Base-by-base conservation (phyloP, 2,797 vertebrate genomes). In the Notoglanidium macrostoma region DNA sequence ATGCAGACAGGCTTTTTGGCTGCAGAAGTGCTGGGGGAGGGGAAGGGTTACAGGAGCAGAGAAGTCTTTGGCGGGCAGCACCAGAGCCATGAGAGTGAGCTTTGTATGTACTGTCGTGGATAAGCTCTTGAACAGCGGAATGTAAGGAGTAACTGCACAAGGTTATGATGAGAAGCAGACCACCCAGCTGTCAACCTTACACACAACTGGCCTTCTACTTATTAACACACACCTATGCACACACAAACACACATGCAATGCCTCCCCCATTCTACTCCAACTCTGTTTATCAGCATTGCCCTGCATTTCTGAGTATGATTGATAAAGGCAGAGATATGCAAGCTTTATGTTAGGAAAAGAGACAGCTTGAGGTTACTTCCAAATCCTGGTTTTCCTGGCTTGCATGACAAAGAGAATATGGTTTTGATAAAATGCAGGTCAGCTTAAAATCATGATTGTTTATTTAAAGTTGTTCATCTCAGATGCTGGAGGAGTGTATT, bases 151-250 rank as follows among this genome's bases (percentile, higher is more conserved):
- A 94, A 93, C 94, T 86, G 84, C 92, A 92, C 90, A 94, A 92
- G 93, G 94, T 94, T 95, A 94, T 95, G 95, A 95, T 92, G 94
- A 95, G 94, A 93, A 94, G 80, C 95, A 96, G 96, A 96, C 94
- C 95, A 95, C 95, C 95, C 94, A 89, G 95, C 95, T 95, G 95
- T 96, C 95, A 95, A 92, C 94, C 93, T 94, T 93, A 92, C 93
- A 95, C 93, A 94, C 93, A 95, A 94, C 94, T 83, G 92, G 92
- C 91, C 93, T 94, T 94, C 94, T 95, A 95, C 95, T 96, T 96
- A 96, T 95, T 91, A 95, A 94, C 92, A 93, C 93, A 93, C 87
- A 86, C 85, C 77, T 81, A 86, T 46, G 77, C 23, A 26, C 54
- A 74, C 68, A 87, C 67, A 70, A n/a, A 70, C 11, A 77, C 82